A percentile compares a stretch with the other conserved stretches of the same genome.
These are phyloP conservation scores for Xyliphius kryptos DNA, from an alignment of 2,113 vertebrate genomes.

Conservation along the genomic window DNA sequence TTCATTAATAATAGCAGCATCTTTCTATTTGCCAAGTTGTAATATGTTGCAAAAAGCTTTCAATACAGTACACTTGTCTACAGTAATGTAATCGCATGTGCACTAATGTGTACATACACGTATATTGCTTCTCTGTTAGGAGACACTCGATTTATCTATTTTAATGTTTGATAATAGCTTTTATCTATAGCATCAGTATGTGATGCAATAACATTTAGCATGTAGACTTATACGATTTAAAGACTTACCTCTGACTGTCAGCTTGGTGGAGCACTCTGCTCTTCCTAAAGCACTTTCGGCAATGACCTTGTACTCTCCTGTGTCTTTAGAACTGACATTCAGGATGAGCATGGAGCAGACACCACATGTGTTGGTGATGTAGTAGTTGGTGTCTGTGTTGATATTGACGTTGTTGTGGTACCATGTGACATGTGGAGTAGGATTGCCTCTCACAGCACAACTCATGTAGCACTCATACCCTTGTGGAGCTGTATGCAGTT, in stretches of 20 bases:
- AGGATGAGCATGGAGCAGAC: slow-evolving; percentile 82
- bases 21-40: too few relatives aligned
- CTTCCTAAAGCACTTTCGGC: slow-evolving; percentile 73
- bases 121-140: too few relatives aligned
- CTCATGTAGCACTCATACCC: slow-evolving; percentile 86
- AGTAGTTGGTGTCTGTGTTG: slow-evolving; percentile 65
- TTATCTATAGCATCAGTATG: too few relatives aligned
- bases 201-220: too few relatives aligned
- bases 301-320: slow-evolving; percentile 73
- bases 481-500: slow-evolving; percentile 71
- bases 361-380: slow-evolving; percentile 77
- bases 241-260: slow-evolving; percentile 73
- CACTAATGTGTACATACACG: too few relatives aligned
- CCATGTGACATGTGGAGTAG: slow-evolving; percentile 78
- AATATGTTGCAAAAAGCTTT: too few relatives aligned
- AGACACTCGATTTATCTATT: too few relatives aligned
- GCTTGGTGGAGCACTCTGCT: slow-evolving; percentile 68
- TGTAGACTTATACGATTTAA: background rate
- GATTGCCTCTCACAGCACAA: slow-evolving; percentile 77
- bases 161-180: too few relatives aligned
- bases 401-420: slow-evolving; percentile 51
- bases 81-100: too few relatives aligned
- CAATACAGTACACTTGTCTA: too few relatives aligned
- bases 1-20: too few relatives aligned
- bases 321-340: slow-evolving; percentile 67